Percentiles rank a stretch among this genome's conserved stretches.
Evolutionary conservation across 2,113 vertebrate species (phyloP).

Genomic region (Hystrix brachyura): DNA sequence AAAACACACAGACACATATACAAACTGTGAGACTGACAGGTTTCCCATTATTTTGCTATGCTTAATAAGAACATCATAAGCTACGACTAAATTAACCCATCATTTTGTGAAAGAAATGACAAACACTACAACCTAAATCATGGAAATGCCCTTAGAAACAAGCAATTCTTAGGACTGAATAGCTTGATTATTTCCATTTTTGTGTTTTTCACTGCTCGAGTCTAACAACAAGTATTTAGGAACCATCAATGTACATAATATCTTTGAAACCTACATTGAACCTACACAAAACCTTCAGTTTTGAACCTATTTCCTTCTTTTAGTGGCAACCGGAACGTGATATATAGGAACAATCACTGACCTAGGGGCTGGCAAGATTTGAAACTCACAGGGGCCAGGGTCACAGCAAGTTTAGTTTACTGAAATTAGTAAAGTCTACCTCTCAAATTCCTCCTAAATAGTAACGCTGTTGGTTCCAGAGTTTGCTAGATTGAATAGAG

Average conservation of each 20-base stretch:
- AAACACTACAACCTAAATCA: neutral
- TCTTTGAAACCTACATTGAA: neutral
- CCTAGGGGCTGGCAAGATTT: neutral
- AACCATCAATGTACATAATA: neutral
- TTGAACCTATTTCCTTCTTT: neutral
- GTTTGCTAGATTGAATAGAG: neutral
- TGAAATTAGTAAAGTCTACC: slow-evolving; percentile 10
- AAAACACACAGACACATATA: neutral
- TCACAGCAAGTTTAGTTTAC: slow-evolving; percentile 31
- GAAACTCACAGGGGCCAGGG: neutral
- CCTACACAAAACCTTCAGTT: neutral
- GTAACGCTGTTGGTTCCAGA: neutral
- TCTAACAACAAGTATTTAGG: neutral
- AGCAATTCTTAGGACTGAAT: neutral
- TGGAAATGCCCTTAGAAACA: neutral
- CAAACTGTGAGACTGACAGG: neutral
- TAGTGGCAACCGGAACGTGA: neutral
- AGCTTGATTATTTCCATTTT: neutral
- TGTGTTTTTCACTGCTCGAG: neutral
- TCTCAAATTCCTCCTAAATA: slow-evolving; percentile 8
- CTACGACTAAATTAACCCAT: neutral
- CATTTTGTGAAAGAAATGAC: slow-evolving; percentile 27
- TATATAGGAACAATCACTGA: neutral
- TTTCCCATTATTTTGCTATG: neutral
- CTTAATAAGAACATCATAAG: slow-evolving; percentile 33